Evolutionary conservation across 2,888 invertebrate genomes (phyloP), one percentile per base, ranked within the genome.

Genomic region (Ctenicera cuprea): DNA sequence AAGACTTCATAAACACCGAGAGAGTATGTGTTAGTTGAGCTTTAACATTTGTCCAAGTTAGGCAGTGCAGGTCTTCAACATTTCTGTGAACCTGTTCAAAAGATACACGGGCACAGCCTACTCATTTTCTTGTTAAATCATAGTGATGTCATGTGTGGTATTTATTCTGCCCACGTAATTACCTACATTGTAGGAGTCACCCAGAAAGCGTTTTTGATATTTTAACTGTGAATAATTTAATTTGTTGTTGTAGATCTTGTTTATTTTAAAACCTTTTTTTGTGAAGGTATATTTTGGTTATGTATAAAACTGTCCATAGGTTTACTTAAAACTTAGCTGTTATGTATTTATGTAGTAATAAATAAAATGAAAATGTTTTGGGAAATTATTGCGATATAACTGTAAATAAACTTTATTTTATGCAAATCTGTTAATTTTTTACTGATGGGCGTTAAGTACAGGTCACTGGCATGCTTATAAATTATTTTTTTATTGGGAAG

Each of bases 1-100:
- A 69, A 30, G 64, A 76, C 43, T 78, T 78, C 54, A 64, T 78
- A 61, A 73, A 73, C 26, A 65, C 73, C 3, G 78, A 78, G 57
- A 72, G 71, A 57, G 57, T 37, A 30, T 26, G 61, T 66, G 61
- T 66, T 30, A 70, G 71, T 64, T 66, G 61, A 64, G 43, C 1
- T 48, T 14, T 43, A 30, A 37, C 20, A 22, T 20, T 50, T 64
- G 12, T 5, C 33, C 22, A 64, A 45, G 38, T 16, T 11, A 63
- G 37, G 61, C 12, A 61, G 37, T 41, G 43, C 20, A 26, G 37
- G 37, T 50, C 30, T 50, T 14, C 45, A 37, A 14, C 26, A 26
- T 18, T 3, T 26, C 38, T 2, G 1, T 41, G 48, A 48, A 18
- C 48, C 48, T 48, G 48, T 5, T 3, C 14, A 7, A 48, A 11